Conservation (phyloP, 2,888 invertebrate genomes). For the Meliscaeva auricollis region DNA sequence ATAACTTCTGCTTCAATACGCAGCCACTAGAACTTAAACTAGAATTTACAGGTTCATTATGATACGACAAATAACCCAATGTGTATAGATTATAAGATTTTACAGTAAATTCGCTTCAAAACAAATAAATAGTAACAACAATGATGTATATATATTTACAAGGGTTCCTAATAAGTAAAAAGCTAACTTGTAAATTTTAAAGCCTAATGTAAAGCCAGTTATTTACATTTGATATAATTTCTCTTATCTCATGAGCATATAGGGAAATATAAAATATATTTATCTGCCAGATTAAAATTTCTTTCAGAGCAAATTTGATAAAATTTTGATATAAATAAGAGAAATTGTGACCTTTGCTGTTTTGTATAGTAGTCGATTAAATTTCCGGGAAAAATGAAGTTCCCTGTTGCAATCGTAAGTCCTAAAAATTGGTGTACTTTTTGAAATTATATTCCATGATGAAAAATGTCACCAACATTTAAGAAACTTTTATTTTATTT, state of each 20-base stretch:
- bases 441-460: not conserved
- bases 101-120: too few relatives aligned
- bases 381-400: conserved; percentile 7
- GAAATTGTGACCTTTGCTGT: not conserved
- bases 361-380: not conserved
- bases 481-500: too few relatives aligned
- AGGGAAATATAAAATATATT: conserved; percentile 20
- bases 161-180: too few relatives aligned
- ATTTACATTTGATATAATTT: not conserved
- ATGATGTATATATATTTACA: too few relatives aligned
- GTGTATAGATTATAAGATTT: too few relatives aligned
- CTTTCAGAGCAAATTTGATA: not conserved
- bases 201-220: not conserved
- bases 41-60: too few relatives aligned
- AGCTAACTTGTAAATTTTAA: too few relatives aligned
- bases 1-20: too few relatives aligned
- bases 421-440: not conserved
- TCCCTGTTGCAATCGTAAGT: not conserved
- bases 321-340: conserved; percentile 19
- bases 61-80: too few relatives aligned
- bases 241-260: not conserved
- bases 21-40: too few relatives aligned
- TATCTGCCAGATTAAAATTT: not conserved
- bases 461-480: too few relatives aligned
- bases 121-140: too few relatives aligned